Evolutionary conservation across 2,797 vertebrate genomes (phyloP), one percentile per base, ranked within the genome.

Genomic region (Vireo griseus): DNA sequence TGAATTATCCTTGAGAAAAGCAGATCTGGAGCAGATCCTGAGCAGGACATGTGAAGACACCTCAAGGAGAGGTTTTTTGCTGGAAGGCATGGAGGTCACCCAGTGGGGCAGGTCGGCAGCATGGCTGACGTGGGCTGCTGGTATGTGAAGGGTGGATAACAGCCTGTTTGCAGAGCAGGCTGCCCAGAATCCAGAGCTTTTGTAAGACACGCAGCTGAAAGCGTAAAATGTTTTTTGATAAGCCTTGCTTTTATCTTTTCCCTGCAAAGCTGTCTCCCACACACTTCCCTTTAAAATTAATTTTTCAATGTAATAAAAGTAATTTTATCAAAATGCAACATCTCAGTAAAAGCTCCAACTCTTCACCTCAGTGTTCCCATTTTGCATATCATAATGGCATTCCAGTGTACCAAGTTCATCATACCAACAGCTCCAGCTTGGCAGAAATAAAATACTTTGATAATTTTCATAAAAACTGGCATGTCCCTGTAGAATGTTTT

Each of bases 51-150:
- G 33, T 44, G 35, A 68, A 68, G 44, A 84, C 26, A 75, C 1
- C 7, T 51, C 28, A 63, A 55, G 52, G 26, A 82, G 33, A 74
- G 1, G 8, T 26, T 72, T 72, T 40, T 61, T 73, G 25, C 13
- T 55, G 52, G 31, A 62, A n/a, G 5, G 20, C 72, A 89, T 16
- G 28, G 12, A 73, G 11, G 5, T 76, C 4, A 8, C 16, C 12
- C n/a, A 16, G 31, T 37, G 14, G 29, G 18, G 13, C 0, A 0
- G 9, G 8, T 33, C 6, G 5, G 58, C 11, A 67, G 3, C 35
- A 20, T 3, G 13, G 18, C n/a, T 89, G 42, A 89, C 72, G 8
- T 5, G 15, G 21, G 47, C 11, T 59, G 21, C 40, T 44, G 47
- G 5, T 68, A 8, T 28, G 47, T 26, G 17, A 68, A 57, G 35